A percentile compares a stretch with the other conserved stretches of the same genome.
Evolutionary conservation across 30 jellyfish, hydroid and myxozoan genomes (phyloP).

Genomic region (Clytia hemisphaerica): DNA sequence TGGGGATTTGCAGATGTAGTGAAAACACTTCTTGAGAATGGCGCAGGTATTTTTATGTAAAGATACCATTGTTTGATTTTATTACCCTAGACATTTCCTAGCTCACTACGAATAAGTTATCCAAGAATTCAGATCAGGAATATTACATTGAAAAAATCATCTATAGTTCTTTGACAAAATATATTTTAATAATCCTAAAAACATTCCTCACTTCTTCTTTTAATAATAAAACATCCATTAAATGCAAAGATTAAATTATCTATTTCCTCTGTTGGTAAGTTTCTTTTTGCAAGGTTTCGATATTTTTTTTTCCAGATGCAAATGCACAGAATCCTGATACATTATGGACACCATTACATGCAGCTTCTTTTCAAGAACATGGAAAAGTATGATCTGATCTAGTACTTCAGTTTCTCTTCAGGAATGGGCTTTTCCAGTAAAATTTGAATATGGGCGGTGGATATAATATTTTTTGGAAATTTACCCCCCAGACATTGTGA

Average conservation of each 20-base stretch:
- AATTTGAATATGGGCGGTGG: too few relatives aligned
- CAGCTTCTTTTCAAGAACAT: conserved; percentile 78
- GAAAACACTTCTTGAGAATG: conserved; percentile 33
- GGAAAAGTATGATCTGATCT: conserved; percentile 45
- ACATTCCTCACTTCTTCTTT: too few relatives aligned
- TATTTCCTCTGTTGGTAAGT: background rate
- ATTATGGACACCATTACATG: conserved; percentile 80
- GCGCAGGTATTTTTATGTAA: conserved; percentile 36
- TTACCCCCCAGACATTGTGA: too few relatives aligned
- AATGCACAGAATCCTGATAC: conserved; percentile 38
- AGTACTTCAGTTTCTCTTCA: background rate
- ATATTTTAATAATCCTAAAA: too few relatives aligned
- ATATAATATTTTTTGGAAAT: too few relatives aligned
- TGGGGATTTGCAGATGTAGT: conserved; percentile 71
- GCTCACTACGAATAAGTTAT: too few relatives aligned
- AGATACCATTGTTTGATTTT: background rate
- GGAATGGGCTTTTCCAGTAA: too few relatives aligned
- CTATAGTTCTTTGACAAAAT: too few relatives aligned
- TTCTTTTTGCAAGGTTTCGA: background rate
- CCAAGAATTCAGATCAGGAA: too few relatives aligned
- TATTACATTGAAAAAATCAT: too few relatives aligned
- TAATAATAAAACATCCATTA: too few relatives aligned
- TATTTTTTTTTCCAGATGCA: conserved; percentile 33
- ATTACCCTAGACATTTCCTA: too few relatives aligned
- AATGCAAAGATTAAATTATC: background rate